Percentiles rank a stretch among this genome's conserved stretches.
phyloP scores from a whole-genome alignment of 2,113 vertebrate genomes.

The Leptobrachium ailaonicum region DNA sequence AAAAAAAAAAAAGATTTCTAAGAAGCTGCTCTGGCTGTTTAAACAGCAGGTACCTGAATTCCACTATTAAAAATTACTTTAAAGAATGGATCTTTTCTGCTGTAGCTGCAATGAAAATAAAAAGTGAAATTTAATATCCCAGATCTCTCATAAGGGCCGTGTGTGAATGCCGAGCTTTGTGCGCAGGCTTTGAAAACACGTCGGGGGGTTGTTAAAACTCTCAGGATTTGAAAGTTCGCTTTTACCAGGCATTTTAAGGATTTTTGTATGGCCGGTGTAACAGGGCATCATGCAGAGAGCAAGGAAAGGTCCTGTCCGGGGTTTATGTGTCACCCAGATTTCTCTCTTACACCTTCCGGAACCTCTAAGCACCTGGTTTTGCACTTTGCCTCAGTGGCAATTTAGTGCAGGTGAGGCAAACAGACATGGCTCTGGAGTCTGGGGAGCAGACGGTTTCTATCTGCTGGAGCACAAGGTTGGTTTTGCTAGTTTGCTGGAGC shows the following conservation, averaged over 20 bases:
- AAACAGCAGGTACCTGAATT: slow-evolving; percentile 13
- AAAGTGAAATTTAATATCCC: slow-evolving; percentile 37
- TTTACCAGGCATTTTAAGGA: slow-evolving; percentile 9
- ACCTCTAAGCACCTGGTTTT: no score
- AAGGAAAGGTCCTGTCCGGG: no score
- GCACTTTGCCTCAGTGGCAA: no score
- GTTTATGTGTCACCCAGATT: no score
- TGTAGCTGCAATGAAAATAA: slow-evolving; percentile 36
- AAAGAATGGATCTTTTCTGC: slow-evolving; percentile 34
- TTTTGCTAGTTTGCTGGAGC: no score
- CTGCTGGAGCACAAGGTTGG: no score
- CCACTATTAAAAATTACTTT: slow-evolving; percentile 24
- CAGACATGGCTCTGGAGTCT: no score
- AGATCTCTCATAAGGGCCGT: slow-evolving; percentile 26
- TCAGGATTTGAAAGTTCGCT: slow-evolving; percentile 11
- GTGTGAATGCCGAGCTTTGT: slow-evolving; percentile 42
- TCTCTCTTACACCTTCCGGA: no score
- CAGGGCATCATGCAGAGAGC: not conserved
- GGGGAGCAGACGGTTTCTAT: no score
- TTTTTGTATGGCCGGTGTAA: slow-evolving; percentile 15
- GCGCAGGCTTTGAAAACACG: slow-evolving; percentile 22
- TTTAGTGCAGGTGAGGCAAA: no score
- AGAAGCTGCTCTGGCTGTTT: slow-evolving; percentile 21
- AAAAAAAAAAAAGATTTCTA: slow-evolving; percentile 6
- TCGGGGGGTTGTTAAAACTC: slow-evolving; percentile 25